These are phyloP conservation scores for Taurulus bubalis DNA, from an alignment of 2,113 vertebrate genomes.

Conservation along the genomic window DNA sequence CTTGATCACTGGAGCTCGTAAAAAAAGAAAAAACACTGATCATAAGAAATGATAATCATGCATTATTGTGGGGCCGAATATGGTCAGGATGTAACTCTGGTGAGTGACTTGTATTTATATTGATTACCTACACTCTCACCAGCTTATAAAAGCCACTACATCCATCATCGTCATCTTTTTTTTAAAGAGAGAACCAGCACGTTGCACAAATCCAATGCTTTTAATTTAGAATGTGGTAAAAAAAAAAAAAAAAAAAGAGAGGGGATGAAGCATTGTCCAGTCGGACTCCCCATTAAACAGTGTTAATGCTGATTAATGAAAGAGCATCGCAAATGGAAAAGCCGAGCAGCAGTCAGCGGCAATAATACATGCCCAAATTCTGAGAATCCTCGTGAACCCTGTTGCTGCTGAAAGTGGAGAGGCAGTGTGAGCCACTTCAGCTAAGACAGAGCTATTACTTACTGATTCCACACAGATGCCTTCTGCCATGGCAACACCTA, in stretches of 20 bases:
- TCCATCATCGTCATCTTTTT: conserved; percentile 51
- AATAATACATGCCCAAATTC: conserved; percentile 46
- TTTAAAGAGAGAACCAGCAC: conserved; percentile 21
- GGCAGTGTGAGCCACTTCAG: conserved; percentile 51
- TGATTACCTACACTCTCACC: conserved; percentile 43
- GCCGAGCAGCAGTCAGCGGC: conserved; percentile 30
- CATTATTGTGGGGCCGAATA: conserved; percentile 31
- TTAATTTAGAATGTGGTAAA: conserved; percentile 54
- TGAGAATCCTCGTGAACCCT: conserved; percentile 26
- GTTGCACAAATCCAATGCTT: conserved; percentile 50
- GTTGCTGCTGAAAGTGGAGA: conserved; percentile 21
- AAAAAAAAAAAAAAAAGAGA: conserved; percentile 67
- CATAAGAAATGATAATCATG: conserved; percentile 57
- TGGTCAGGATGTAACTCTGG: conserved; percentile 8
- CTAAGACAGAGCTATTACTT: conserved; percentile 72
- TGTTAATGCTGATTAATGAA: conserved; percentile 78
- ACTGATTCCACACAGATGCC: conserved; percentile 76
- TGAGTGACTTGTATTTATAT: conserved; percentile 47
- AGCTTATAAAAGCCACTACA: conserved; percentile 40
- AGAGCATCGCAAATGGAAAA: conserved; percentile 63
- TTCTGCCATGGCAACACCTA: conserved; percentile 77
- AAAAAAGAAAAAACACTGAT: conserved; percentile 40
- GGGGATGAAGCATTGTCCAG: conserved; percentile 55
- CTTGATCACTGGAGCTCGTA: conserved; percentile 55
- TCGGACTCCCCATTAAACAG: conserved; percentile 34